phyloP scores from a whole-genome alignment of 2,888 invertebrate genomes.

The Aporophyla nigra region DNA sequence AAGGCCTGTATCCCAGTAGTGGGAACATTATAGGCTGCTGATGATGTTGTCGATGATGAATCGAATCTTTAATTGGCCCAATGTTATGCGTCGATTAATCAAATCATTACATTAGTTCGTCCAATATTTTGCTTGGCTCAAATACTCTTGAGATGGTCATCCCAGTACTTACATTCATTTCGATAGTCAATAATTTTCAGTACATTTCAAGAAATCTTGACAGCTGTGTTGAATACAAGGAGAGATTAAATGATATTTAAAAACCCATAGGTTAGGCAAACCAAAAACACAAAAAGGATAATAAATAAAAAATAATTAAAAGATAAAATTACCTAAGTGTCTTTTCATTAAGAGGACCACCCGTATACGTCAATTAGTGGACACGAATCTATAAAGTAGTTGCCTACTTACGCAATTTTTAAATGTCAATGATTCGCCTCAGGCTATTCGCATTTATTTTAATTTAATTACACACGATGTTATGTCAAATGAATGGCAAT shows the following conservation, averaged over 20 bases:
- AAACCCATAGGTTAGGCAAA: not conserved
- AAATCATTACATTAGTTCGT: too few species aligned
- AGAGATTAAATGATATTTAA: not conserved
- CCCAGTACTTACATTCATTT: not conserved
- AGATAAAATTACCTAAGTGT: not conserved
- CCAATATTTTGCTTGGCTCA: not conserved
- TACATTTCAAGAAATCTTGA: not conserved
- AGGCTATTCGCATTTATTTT: not conserved
- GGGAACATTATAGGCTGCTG: not conserved
- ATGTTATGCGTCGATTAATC: too few species aligned
- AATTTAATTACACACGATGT: conserved; percentile 26
- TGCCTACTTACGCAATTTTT: not conserved
- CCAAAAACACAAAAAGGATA: not conserved
- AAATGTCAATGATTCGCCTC: conserved; percentile 13
- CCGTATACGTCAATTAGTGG: not conserved
- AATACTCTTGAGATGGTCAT: not conserved
- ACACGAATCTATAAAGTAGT: not conserved
- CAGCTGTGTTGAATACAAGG: not conserved
- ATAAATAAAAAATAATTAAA: too few species aligned
- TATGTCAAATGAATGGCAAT: conserved; percentile 16
- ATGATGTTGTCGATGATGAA: not conserved
- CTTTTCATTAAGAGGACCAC: not conserved
- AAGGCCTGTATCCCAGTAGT: too few species aligned
- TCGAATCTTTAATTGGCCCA: not conserved
- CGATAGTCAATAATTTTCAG: not conserved